Evolutionary conservation across 37 sponge, comb jelly and placozoan genomes (phyloP).

Genomic region (Spongilla lacustris): DNA sequence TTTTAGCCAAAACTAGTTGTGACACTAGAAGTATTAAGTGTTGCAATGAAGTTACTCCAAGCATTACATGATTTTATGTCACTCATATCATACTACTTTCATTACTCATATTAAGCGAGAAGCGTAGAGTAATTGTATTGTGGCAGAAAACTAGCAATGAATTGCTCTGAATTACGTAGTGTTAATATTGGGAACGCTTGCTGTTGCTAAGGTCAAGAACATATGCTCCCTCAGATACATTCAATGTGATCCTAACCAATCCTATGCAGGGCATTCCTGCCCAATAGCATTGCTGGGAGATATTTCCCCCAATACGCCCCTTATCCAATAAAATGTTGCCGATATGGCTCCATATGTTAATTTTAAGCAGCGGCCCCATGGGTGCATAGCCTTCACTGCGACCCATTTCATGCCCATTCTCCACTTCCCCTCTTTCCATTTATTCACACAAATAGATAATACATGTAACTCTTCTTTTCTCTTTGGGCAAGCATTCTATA

Average conservation of each 20-base stretch:
- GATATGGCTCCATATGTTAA: background rate
- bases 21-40: too few relatives aligned
- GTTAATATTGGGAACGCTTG: background rate
- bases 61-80: background rate
- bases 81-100: too few relatives aligned
- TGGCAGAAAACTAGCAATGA: background rate
- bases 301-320: background rate
- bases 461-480: conserved; percentile 1
- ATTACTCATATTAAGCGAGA: background rate
- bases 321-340: conserved; percentile 1
- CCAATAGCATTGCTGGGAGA: conserved; percentile 1
- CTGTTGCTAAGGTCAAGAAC: background rate
- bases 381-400: background rate
- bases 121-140: background rate
- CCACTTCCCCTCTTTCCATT: background rate
- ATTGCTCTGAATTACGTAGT: background rate
- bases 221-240: conserved; percentile 1
- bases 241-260: background rate
- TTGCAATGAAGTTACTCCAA: too few relatives aligned
- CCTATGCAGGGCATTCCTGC: background rate
- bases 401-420: background rate
- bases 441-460: background rate
- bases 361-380: background rate
- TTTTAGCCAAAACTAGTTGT: too few relatives aligned
- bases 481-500: background rate